Percentiles rank a stretch among this genome's conserved stretches.
These are phyloP conservation scores for Achatina immaculata DNA, from an alignment of 1,140 invertebrate genomes.

Conservation along the genomic window DNA sequence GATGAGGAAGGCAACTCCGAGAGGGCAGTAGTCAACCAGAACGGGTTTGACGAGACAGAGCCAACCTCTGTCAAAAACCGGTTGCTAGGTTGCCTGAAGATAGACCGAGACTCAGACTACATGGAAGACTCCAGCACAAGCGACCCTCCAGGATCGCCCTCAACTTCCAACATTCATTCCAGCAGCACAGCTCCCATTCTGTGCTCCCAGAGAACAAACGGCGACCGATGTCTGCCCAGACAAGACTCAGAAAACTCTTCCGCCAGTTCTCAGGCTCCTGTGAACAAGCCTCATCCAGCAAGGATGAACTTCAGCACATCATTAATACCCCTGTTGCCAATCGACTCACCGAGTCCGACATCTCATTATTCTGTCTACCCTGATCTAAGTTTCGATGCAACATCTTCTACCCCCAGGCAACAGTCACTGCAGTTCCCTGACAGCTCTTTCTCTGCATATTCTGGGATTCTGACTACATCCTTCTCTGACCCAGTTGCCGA, in stretches of 20 bases:
- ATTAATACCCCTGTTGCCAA: conserved; percentile 50
- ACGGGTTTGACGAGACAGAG: conserved; percentile 31
- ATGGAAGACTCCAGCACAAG: conserved; percentile 64
- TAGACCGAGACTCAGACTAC: conserved; percentile 65
- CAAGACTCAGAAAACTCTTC: conserved; percentile 34
- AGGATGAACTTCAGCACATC: conserved; percentile 46
- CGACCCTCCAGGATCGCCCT: conserved; percentile 58
- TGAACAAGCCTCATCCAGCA: not conserved
- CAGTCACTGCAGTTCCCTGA: conserved; percentile 31
- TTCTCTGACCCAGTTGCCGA: conserved; percentile 49
- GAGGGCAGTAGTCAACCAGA: conserved; percentile 41
- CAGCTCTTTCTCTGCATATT: not conserved
- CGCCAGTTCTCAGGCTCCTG: not conserved
- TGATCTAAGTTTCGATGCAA: conserved; percentile 4
- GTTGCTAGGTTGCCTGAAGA: conserved; percentile 56
- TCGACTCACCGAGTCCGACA: conserved; percentile 43
- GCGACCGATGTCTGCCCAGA: conserved; percentile 2
- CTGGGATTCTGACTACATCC: conserved; percentile 46
- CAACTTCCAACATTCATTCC: conserved; percentile 40
- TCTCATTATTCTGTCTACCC: not conserved
- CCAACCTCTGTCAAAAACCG: conserved; percentile 39
- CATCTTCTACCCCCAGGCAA: conserved; percentile 23
- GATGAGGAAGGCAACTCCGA: conserved; percentile 51
- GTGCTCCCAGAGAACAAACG: conserved; percentile 27
- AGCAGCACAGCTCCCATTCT: not conserved